Base-by-base conservation (phyloP, 2,113 vertebrate species). In the Petroica traversi region DNA sequence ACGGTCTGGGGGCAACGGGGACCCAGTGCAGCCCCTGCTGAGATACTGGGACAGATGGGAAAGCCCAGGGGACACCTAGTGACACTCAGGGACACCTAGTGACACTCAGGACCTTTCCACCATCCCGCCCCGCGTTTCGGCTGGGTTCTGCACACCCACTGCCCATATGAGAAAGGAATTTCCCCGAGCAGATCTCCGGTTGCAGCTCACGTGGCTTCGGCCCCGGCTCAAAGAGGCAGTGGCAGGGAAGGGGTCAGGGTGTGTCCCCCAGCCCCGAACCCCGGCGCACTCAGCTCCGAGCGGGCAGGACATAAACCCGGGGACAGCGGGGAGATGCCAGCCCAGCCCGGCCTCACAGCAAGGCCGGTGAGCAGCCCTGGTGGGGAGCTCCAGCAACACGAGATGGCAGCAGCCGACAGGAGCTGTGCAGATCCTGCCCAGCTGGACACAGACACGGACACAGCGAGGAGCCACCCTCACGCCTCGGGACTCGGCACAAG, bases 131-230 rank as follows among this genome's bases (percentile, higher is more conserved):
- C 2, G 0, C 36, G 16, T 78, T 81, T 77, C 1, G 1, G 20
- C 57, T 23, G 89, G 14, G 58, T 33, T 92, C 72, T 46, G 34
- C 8, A 5, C 28, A 6, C 45, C 73, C 76, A 59, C 80, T 0
- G 1, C 7, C 78, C 29, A 2, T 29, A 94, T 4, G 41, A 76
- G 92, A 97, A 97, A 97, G 96, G 97, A 97, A 98, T 98, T 96
- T 49, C 61, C 78, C 85, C 23, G 43, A 93, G 83, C 83, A 67
- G 73, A 68, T 87, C 95, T 97, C 93, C 55, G 45, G 41, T 91
- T 95, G 97, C 88, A 94, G 88, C 57, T 95, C 89, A 66, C 77
- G 69, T 5, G n/a, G 68, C 55, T 93, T 88, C 28, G 75, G 76
- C 87, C 78, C 75, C 7, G 19, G 71, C 79, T 94, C 28, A 24